A percentile compares a stretch with the other conserved stretches of the same genome.
Conservation (phyloP, 2,797 vertebrate genomes). For the Sebastolobus alascanus region DNA sequence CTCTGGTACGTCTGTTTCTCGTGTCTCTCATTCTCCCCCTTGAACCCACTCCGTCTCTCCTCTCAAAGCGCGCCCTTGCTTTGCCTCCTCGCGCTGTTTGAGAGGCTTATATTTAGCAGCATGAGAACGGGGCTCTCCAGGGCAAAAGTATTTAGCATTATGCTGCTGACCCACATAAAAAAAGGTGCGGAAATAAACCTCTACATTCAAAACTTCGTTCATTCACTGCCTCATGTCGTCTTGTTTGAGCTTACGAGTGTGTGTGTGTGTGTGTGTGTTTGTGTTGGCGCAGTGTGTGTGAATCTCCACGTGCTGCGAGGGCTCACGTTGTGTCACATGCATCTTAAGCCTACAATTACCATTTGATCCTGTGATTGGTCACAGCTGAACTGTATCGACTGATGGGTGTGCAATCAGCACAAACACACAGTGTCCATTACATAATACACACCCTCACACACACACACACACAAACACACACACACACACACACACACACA, state of each 20-base stretch:
- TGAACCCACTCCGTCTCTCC: constrained; percentile 32
- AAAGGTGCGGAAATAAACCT: constrained; percentile 42
- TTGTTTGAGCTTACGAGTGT: constrained; percentile 19
- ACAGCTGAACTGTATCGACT: constrained; percentile 19
- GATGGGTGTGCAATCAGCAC: constrained; percentile 39
- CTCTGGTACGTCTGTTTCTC: constrained; percentile 18
- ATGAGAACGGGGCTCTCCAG: constrained; percentile 41
- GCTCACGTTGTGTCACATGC: constrained; percentile 41
- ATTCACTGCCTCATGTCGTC: constrained; percentile 14
- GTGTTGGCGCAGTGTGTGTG: constrained; percentile 17
- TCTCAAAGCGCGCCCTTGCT: constrained; percentile 31
- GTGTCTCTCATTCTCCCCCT: constrained; percentile 6
- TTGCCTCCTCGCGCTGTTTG: constrained; percentile 37
- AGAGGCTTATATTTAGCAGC: constrained; percentile 67
- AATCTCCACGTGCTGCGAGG: constrained; percentile 10
- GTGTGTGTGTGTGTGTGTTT: constrained; percentile 27
- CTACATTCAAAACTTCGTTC: constrained; percentile 37
- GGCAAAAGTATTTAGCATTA: constrained; percentile 61
- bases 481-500: constrained; percentile 8
- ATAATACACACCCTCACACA: constrained; percentile 17
- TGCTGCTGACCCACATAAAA: constrained; percentile 53
- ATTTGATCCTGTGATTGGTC: constrained; percentile 61
- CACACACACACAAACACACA: not conserved
- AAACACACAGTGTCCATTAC: constrained; percentile 6
- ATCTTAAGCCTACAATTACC: constrained; percentile 56